Evolutionary conservation across 2,888 invertebrate species (phyloP).

Genomic region (Drosophila acutilabella): DNA sequence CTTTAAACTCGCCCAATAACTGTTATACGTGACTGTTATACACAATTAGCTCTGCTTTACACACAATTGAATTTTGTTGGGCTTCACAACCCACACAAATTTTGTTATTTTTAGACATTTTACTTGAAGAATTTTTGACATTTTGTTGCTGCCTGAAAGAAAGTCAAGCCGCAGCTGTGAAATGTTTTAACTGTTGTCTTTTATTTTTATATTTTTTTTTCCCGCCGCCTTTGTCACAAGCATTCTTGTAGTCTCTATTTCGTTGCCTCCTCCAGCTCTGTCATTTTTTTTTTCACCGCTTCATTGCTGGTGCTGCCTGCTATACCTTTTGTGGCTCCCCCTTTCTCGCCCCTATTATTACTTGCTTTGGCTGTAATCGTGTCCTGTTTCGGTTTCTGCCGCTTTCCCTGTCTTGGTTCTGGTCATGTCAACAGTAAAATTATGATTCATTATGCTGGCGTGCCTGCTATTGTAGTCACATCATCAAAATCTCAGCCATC

Average conservation of each 20-base stretch:
- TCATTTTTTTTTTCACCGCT: background rate
- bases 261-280: background rate
- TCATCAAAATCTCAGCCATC: constrained; percentile 61
- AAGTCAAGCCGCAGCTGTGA: constrained; percentile 43
- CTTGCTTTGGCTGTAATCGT: too few relatives aligned
- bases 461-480: constrained; percentile 60
- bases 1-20: background rate
- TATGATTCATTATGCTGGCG: constrained; percentile 64
- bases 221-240: constrained; percentile 24
- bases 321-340: background rate
- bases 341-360: too few relatives aligned
- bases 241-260: background rate
- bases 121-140: background rate
- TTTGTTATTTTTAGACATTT: background rate
- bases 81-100: background rate
- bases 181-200: constrained; percentile 25
- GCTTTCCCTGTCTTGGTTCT: constrained; percentile 6
- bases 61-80: background rate
- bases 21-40: constrained; percentile 4
- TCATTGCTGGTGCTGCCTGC: background rate
- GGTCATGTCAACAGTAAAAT: constrained; percentile 66
- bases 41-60: background rate
- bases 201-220: constrained; percentile 13
- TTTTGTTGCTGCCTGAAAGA: constrained; percentile 5
- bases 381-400: background rate